A percentile compares a stretch with the other conserved stretches of the same genome.
These are phyloP conservation scores for Thecocarcelia acutangulata DNA, from an alignment of 2,888 invertebrate species.

Conservation along the genomic window DNA sequence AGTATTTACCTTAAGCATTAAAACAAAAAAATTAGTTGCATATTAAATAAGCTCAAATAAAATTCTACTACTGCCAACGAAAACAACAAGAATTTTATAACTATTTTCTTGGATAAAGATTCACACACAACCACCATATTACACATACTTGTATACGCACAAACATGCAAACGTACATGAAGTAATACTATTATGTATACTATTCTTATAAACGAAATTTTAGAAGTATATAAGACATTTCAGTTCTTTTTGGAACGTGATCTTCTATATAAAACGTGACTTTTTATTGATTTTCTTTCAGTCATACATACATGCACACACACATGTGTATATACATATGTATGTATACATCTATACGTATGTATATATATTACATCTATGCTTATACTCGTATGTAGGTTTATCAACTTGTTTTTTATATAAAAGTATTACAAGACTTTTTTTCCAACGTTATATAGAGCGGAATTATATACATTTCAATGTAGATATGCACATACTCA, in stretches of 20 bases:
- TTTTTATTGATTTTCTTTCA: constrained; percentile 80
- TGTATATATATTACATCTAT: background rate
- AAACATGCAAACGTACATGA: background rate
- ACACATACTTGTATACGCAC: background rate
- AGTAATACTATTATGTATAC: no score
- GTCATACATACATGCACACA: background rate
- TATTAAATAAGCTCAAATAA: background rate
- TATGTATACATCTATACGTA: background rate
- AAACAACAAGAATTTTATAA: no score
- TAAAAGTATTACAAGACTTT: background rate
- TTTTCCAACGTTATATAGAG: background rate
- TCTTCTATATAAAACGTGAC: constrained; percentile 80
- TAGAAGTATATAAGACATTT: constrained; percentile 43
- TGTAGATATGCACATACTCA: background rate
- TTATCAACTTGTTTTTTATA: no score
- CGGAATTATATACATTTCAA: no score
- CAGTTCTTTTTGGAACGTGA: constrained; percentile 77
- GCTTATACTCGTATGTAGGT: background rate
- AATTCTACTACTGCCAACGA: background rate
- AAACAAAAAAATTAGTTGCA: background rate
- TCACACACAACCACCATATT: no score
- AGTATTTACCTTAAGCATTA: constrained; percentile 26
- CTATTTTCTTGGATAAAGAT: no score
- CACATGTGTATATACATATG: background rate
- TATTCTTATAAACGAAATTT: constrained; percentile 18